phyloP scores from a whole-genome alignment of 2,888 invertebrate species.

The Norana najaformis region DNA sequence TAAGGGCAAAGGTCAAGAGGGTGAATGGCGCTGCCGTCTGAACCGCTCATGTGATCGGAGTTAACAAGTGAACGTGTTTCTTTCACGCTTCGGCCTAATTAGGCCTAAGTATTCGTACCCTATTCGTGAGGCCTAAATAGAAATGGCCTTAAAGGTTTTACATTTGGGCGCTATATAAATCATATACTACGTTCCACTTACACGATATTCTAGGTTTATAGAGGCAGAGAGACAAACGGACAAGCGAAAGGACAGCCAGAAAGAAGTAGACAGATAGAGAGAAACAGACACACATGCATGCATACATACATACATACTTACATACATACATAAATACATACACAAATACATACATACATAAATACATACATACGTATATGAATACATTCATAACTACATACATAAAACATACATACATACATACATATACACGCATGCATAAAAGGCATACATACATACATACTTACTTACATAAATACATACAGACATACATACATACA shows the following conservation, averaged over 20 bases:
- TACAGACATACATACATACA: too few species aligned
- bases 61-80: neutral
- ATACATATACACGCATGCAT: too few species aligned
- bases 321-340: neutral
- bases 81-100: neutral
- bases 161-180: neutral
- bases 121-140: too few species aligned
- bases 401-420: too few species aligned
- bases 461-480: too few species aligned
- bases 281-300: neutral
- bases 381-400: too few species aligned
- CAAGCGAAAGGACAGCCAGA: neutral
- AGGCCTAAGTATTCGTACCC: neutral
- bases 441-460: neutral
- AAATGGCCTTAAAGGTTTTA: neutral
- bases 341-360: too few species aligned
- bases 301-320: neutral
- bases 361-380: too few species aligned
- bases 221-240: neutral
- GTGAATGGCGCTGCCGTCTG: neutral
- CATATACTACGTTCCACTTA: neutral
- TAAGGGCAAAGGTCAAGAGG: neutral
- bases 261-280: neutral
- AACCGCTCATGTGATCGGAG: neutral
- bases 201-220: neutral